These are phyloP conservation scores for Ceramica pisi DNA, from an alignment of 2,888 invertebrate species.

Conservation along the genomic window DNA sequence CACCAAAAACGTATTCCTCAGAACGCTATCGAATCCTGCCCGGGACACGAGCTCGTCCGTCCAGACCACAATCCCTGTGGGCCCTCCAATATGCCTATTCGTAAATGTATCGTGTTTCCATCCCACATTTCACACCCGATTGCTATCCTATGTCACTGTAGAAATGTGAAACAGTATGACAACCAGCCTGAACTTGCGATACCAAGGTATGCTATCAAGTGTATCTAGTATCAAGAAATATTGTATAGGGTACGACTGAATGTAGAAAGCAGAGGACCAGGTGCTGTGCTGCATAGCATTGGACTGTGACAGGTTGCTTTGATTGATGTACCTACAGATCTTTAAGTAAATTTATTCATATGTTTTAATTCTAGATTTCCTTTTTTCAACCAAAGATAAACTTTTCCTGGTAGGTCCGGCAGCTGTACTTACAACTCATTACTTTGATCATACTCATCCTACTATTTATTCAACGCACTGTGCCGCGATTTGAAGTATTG, in stretches of 20 bases:
- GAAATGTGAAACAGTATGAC: slow-evolving; percentile 1
- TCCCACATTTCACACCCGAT: slow-evolving; percentile 16
- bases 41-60: not conserved
- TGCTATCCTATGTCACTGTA: not conserved
- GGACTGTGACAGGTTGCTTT: too few species aligned
- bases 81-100: slow-evolving; percentile 18
- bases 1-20: not conserved
- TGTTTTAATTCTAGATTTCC: too few species aligned
- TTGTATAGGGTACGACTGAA: too few species aligned
- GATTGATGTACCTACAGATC: too few species aligned
- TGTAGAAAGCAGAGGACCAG: too few species aligned
- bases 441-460: not conserved
- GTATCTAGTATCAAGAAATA: too few species aligned
- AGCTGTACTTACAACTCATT: too few species aligned
- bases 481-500: not conserved
- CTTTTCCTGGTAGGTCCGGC: not conserved
- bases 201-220: too few species aligned
- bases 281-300: too few species aligned
- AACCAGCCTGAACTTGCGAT: not conserved
- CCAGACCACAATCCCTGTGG: slow-evolving; percentile 33
- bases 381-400: too few species aligned
- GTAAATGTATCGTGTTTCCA: slow-evolving; percentile 29
- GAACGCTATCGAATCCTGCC: not conserved
- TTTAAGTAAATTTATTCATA: too few species aligned
- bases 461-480: not conserved